These are phyloP conservation scores for Octopus bimaculoides DNA, from an alignment of 1,140 invertebrate genomes.

Conservation along the genomic window DNA sequence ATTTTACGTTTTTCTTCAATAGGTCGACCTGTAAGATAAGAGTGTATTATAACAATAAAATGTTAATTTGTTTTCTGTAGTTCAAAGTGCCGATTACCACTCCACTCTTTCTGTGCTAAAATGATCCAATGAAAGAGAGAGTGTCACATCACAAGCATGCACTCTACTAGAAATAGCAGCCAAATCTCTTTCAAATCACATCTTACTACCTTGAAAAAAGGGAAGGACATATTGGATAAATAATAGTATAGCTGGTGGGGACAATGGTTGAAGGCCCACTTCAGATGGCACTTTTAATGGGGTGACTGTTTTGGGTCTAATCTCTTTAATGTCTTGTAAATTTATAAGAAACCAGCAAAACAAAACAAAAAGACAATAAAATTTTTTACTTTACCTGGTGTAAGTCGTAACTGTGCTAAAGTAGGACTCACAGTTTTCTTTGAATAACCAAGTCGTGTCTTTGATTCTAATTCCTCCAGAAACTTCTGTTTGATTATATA, in stretches of 20 bases:
- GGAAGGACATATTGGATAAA: too few species aligned
- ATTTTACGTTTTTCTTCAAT: slow-evolving; percentile 43
- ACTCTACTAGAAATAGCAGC: not conserved
- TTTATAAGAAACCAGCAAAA: not conserved
- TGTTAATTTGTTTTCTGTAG: not conserved
- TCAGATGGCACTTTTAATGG: not conserved
- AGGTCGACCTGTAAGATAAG: slow-evolving; percentile 26
- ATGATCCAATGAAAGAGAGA: not conserved
- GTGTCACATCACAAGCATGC: not conserved
- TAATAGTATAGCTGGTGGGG: too few species aligned
- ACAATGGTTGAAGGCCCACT: not conserved
- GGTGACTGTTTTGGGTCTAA: too few species aligned
- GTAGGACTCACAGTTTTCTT: slow-evolving; percentile 34
- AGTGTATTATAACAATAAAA: not conserved
- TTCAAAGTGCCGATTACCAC: not conserved
- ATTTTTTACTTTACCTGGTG: slow-evolving; percentile 32
- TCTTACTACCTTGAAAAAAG: not conserved
- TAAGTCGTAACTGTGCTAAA: slow-evolving; percentile 36
- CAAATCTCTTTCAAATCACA: not conserved
- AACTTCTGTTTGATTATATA: not conserved
- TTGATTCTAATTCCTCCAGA: not conserved
- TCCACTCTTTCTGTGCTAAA: not conserved
- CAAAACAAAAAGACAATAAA: not conserved
- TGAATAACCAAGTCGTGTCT: not conserved
- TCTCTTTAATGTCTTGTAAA: not conserved